Evolutionary conservation across 2,888 invertebrate genomes (phyloP).

Genomic region (Dolomedes plantarius): DNA sequence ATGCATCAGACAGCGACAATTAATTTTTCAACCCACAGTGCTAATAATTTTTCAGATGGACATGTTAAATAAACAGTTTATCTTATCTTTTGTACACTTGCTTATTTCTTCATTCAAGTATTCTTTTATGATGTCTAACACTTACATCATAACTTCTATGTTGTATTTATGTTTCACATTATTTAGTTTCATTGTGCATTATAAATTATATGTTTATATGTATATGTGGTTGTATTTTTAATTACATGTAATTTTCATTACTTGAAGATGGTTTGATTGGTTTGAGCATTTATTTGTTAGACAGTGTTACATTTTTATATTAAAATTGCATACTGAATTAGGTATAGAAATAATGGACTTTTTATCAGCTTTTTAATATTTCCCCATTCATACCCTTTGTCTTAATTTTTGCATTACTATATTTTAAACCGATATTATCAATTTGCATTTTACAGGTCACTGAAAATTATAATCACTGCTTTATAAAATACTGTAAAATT

Average conservation of each 20-base stretch:
- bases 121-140: neutral
- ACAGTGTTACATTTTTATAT: no score
- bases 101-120: no score
- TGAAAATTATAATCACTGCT: neutral
- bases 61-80: neutral
- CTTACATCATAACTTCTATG: neutral
- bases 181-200: no score
- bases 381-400: neutral
- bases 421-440: neutral
- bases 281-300: no score
- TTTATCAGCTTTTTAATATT: neutral
- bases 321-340: no score
- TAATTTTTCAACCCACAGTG: neutral
- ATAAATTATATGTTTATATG: no score
- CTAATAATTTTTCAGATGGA: neutral
- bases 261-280: no score
- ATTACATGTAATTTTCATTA: no score
- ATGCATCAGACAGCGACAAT: conserved; percentile 71
- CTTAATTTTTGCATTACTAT: neutral
- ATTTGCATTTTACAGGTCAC: neutral
- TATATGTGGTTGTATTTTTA: no score
- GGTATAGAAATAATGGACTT: no score
- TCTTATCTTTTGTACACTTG: neutral
- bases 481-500: neutral
- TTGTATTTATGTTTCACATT: neutral